phyloP scores from a whole-genome alignment of 2,888 invertebrate genomes.

The Mechanitis messenoides region DNA sequence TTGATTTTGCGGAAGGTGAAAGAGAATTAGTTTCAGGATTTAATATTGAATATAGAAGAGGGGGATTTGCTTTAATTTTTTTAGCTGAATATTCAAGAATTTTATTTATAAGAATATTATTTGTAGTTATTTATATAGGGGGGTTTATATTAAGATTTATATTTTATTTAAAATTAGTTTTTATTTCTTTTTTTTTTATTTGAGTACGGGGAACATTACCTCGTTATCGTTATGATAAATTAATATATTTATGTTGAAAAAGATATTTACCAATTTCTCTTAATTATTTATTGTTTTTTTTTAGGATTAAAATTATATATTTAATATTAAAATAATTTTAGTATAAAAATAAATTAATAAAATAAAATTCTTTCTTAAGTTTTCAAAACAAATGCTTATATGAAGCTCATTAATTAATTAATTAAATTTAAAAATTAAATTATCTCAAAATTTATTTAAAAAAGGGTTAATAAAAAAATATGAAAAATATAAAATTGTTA shows the following conservation, averaged over 20 bases:
- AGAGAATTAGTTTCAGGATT: conserved; percentile 79
- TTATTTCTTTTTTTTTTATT: conserved; percentile 79
- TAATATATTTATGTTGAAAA: conserved; percentile 83
- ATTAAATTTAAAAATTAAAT: conserved; percentile 47
- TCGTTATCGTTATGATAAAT: conserved; percentile 85
- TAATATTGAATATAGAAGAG: conserved; percentile 86
- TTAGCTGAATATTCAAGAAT: conserved; percentile 82
- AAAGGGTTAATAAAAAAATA: conserved; percentile 76
- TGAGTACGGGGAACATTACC: conserved; percentile 81
- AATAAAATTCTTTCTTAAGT: conserved; percentile 78
- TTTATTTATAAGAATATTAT: conserved; percentile 81
- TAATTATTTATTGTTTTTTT: conserved; percentile 75
- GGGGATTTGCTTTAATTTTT: conserved; percentile 84
- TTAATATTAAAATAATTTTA: conserved; percentile 61
- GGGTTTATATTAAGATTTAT: conserved; percentile 60
- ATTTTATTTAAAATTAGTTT: conserved; percentile 75
- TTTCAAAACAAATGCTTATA: conserved; percentile 82
- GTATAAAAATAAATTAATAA: conserved; percentile 79
- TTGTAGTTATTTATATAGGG: conserved; percentile 77
- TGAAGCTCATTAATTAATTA: conserved; percentile 81
- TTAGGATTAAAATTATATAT: conserved; percentile 66
- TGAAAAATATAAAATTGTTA: conserved; percentile 77
- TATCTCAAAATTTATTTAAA: conserved; percentile 74
- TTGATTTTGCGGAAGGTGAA: conserved; percentile 88
- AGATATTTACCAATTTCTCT: conserved; percentile 79